Conservation (phyloP, 2,888 invertebrate species). For the Brassicogethes aeneus region DNA sequence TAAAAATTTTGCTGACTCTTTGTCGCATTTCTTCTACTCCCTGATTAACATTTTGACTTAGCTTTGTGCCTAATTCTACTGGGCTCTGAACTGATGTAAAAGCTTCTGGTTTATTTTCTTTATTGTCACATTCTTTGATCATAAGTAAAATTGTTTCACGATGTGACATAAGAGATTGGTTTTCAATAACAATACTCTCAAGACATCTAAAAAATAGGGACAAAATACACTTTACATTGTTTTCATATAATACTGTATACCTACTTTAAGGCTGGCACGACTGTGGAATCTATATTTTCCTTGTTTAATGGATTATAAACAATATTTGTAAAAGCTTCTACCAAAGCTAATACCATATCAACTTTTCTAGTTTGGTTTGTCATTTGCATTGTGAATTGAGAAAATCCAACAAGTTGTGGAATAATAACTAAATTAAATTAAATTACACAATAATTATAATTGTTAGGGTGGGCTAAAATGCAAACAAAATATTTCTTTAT, state of each 20-base stretch:
- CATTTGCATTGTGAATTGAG: slow-evolving; percentile 47
- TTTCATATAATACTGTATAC: slow-evolving; percentile 4
- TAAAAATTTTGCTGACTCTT: slow-evolving; percentile 51
- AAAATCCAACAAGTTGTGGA: slow-evolving; percentile 49
- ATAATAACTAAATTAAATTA: slow-evolving; percentile 56
- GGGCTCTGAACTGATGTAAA: slow-evolving; percentile 11
- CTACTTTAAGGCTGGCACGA: slow-evolving; percentile 46
- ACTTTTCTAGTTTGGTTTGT: slow-evolving; percentile 46
- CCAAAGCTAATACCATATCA: slow-evolving; percentile 51
- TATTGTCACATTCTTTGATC: slow-evolving; percentile 46
- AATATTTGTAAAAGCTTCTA: slow-evolving; percentile 55
- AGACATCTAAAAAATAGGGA: slow-evolving; percentile 34
- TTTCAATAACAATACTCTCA: slow-evolving; percentile 42
- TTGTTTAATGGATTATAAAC: slow-evolving; percentile 46
- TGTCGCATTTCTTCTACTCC: slow-evolving; percentile 53
- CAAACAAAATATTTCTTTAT: slow-evolving; percentile 7
- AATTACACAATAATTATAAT: no score
- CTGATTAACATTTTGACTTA: slow-evolving; percentile 41
- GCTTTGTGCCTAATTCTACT: slow-evolving; percentile 14
- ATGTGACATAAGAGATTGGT: slow-evolving; percentile 40
- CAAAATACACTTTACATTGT: background rate
- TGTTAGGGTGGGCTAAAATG: no score
- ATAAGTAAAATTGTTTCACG: slow-evolving; percentile 45
- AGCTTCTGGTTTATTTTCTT: slow-evolving; percentile 41
- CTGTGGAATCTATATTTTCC: slow-evolving; percentile 39